Base-by-base conservation (phyloP, 2,797 vertebrate genomes). In the Falco naumanni region DNA sequence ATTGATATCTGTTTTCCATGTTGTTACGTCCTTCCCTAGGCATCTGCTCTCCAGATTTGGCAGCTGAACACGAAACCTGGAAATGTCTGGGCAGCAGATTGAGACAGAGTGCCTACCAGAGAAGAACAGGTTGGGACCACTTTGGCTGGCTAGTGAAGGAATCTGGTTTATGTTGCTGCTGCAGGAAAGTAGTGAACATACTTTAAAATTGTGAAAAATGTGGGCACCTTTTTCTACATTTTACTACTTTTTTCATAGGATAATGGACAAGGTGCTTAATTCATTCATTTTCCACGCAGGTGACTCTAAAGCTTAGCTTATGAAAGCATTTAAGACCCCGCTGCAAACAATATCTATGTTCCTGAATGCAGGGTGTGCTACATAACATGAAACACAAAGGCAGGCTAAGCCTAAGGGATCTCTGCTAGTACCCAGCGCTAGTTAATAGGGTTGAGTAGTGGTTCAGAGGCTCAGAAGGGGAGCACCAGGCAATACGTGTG, bases 351-450 rank as follows among this genome's bases (percentile, higher is more conserved):
- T 41, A 37, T 25, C 4, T 3, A 1, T 3, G 4, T 41, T 10
- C 25, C 69, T 29, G 11, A 47, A 8, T 20, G 26, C 33, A 54
- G 34, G 8, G 4, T 51, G 18, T 41, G 69, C 59, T 25, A 16
- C 3, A 1, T 8, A 16, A 34, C 4, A 1, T 3, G 41, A 34
- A 84, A 60, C 6, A 6, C 14, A 8, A 13, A 8, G 33, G 26
- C 26, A 34, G 21, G 1, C 20, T 4, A 4, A 13, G 17, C 25
- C 19, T 13, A 29, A 64, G 64, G 17, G 8, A 3, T 47, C 60
- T 43, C 37, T 24, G 0, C 0, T 41, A 33, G 12, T 59, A 34
- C 61, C 70, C 43, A 29, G 65, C n/a, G 3, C 28, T 59, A 41
- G n/a, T 31, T 57, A 37, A 39, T 6, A 16, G 51, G n/a, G 11